A percentile compares a stretch with the other conserved stretches of the same genome.
Conservation (phyloP, 2,113 vertebrate species). For the Boulengeromyrus knoepffleri region DNA sequence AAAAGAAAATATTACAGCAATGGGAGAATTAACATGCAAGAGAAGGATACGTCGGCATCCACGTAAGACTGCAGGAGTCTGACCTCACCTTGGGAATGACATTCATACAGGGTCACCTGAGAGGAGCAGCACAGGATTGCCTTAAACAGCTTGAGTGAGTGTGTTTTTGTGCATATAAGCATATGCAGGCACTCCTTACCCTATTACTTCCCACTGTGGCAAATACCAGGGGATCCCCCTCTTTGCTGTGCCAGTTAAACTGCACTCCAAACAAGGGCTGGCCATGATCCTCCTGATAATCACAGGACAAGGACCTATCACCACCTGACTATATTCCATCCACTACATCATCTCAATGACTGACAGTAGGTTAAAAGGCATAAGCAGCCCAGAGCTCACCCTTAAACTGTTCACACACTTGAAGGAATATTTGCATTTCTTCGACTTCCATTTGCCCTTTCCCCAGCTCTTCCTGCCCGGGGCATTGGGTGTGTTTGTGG, state of each 20-base stretch:
- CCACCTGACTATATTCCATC: background rate
- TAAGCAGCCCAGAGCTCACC: slow-evolving; percentile 54
- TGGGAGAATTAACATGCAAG: background rate
- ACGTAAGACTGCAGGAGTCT: slow-evolving; percentile 90
- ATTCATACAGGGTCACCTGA: slow-evolving; percentile 96
- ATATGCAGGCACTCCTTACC: slow-evolving; percentile 55
- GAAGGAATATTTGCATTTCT: slow-evolving; percentile 98
- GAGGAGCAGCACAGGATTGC: slow-evolving; percentile 17
- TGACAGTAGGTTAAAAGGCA: background rate
- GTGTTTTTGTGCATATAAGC: background rate
- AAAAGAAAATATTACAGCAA: background rate
- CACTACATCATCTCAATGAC: background rate
- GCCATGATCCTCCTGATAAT: slow-evolving; percentile 84
- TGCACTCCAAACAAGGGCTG: slow-evolving; percentile 97
- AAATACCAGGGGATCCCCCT: slow-evolving; percentile 95
- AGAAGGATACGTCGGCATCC: slow-evolving; percentile 95
- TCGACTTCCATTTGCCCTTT: slow-evolving; percentile 98
- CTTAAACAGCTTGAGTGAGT: background rate
- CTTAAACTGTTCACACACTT: slow-evolving; percentile 96
- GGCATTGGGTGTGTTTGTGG: slow-evolving; percentile 92
- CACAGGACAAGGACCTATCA: slow-evolving; percentile 21
- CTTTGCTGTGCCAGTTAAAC: slow-evolving; percentile 99
- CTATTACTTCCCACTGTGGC: slow-evolving; percentile 96
- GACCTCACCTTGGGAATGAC: slow-evolving; percentile 95
- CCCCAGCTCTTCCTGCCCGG: slow-evolving; percentile 97